These are phyloP conservation scores for Cygnus olor DNA, from an alignment of 2,797 vertebrate species.

Conservation along the genomic window DNA sequence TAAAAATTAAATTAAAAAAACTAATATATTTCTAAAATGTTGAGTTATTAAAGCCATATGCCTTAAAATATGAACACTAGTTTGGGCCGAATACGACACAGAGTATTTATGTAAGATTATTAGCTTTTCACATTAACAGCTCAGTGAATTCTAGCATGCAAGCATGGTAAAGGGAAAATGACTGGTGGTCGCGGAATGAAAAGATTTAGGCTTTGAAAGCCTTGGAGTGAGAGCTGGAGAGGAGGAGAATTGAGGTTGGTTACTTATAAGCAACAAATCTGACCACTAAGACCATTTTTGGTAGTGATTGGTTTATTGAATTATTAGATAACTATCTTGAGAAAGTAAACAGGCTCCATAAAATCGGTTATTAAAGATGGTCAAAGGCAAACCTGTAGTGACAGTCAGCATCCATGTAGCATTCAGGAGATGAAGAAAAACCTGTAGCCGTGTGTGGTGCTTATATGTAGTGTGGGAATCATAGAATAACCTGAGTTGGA, in stretches of 20 bases:
- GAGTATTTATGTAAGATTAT: neutral
- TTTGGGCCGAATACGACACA: neutral
- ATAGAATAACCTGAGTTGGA: too few species aligned
- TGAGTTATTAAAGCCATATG: neutral
- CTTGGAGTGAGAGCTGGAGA: neutral
- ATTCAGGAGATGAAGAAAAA: neutral
- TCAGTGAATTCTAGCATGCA: neutral
- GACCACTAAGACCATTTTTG: neutral
- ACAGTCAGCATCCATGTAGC: neutral
- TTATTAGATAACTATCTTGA: neutral
- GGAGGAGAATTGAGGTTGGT: neutral
- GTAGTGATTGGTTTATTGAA: neutral
- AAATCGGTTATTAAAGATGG: neutral
- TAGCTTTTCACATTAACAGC: neutral
- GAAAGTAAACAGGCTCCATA: neutral
- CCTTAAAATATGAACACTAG: neutral
- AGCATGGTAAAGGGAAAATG: neutral
- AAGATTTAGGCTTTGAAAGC: neutral
- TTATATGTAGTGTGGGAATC: neutral
- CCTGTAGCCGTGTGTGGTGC: neutral
- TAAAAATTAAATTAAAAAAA: neutral
- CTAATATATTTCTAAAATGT: neutral
- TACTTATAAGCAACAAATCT: neutral
- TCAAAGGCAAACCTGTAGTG: neutral
- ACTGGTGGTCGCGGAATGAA: neutral